A percentile compares a stretch with the other conserved stretches of the same genome.
Conservation (phyloP, 2,113 vertebrate species). For the Otis tarda region DNA sequence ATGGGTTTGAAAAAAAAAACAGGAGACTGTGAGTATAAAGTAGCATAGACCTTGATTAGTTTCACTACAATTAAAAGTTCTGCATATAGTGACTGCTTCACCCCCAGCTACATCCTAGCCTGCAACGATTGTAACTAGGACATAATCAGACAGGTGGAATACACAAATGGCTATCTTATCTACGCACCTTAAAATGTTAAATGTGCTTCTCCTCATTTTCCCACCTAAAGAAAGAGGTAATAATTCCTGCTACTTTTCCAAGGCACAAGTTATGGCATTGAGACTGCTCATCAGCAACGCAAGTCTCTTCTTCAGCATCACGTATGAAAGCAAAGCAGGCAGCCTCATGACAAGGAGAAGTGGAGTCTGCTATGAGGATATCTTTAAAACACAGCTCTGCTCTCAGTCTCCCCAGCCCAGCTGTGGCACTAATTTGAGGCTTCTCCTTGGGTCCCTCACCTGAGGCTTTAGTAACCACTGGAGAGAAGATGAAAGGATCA, state of each 20-base stretch:
- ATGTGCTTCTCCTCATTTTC: neutral
- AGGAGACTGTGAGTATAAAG: neutral
- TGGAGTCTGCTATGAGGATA: neutral
- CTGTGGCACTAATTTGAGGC: neutral
- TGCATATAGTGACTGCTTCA: neutral
- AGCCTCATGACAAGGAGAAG: neutral
- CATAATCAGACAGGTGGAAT: neutral
- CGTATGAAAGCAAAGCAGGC: accelerated
- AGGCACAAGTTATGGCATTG: accelerated
- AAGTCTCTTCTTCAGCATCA: neutral
- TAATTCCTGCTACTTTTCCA: neutral
- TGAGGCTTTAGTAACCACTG: neutral
- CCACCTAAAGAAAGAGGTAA: neutral
- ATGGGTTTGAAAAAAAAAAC: neutral
- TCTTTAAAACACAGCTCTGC: neutral
- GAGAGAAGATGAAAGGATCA: neutral
- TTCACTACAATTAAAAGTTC: neutral
- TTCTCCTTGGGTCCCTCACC: neutral
- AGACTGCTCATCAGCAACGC: neutral
- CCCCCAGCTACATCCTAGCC: neutral
- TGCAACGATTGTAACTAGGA: neutral
- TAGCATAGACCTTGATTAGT: neutral
- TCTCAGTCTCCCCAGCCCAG: neutral
- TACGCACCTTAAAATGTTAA: neutral
- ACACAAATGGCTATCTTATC: neutral